Conservation (phyloP, 1,140 invertebrate genomes). For the Mizuhopecten yessoensis region DNA sequence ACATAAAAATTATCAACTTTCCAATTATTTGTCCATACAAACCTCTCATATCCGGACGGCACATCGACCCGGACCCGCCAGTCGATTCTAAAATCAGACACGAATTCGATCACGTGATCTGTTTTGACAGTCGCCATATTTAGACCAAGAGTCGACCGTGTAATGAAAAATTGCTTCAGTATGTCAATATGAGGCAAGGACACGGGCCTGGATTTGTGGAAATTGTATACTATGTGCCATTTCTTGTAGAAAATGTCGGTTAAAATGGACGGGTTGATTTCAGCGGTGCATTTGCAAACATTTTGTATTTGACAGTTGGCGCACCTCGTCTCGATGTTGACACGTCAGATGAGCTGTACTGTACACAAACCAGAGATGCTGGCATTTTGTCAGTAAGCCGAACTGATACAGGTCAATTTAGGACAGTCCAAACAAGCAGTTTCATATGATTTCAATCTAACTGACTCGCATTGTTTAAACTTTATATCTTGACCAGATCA, state of each 20-base stretch:
- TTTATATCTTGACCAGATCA: no score
- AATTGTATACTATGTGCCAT: neutral
- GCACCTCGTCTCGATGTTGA: neutral
- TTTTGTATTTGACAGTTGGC: constrained; percentile 28
- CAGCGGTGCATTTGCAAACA: neutral
- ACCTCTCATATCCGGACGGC: no score
- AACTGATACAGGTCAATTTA: no score
- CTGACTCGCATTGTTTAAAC: no score
- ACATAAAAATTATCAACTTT: no score
- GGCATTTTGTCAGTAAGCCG: no score
- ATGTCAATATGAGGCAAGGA: neutral
- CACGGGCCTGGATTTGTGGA: neutral
- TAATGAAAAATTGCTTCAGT: neutral
- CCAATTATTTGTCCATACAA: no score
- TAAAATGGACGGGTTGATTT: neutral
- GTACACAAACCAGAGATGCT: no score
- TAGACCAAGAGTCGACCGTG: neutral
- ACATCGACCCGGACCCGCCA: no score
- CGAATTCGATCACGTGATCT: neutral
- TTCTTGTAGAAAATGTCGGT: neutral
- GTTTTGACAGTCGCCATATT: constrained; percentile 31
- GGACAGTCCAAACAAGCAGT: no score
- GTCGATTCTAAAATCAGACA: neutral
- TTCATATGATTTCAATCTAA: no score
- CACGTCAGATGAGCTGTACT: neutral